Evolutionary conservation across 2,888 invertebrate species (phyloP).

Genomic region (Limenitis camilla): DNA sequence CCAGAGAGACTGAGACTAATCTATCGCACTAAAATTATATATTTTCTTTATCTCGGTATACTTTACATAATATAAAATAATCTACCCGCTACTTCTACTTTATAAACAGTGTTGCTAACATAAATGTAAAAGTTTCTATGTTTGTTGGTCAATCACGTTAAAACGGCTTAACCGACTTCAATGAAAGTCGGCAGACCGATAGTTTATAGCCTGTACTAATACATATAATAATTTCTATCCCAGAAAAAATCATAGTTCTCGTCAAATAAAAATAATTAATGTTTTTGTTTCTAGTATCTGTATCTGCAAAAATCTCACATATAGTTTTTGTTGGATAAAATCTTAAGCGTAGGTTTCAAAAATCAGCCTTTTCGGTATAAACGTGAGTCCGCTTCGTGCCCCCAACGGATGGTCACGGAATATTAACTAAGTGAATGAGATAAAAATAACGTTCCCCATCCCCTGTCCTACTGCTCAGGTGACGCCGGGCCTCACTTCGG

Average conservation of each 20-base stretch:
- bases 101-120: too few species aligned
- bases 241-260: background rate
- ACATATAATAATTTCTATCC: background rate
- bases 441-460: conserved; percentile 55
- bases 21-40: too few species aligned
- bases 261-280: too few species aligned
- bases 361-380: background rate
- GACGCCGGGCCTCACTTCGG: conserved; percentile 63
- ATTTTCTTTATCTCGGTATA: too few species aligned
- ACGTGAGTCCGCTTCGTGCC: conserved; percentile 47
- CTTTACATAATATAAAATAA: too few species aligned
- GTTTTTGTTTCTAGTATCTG: too few species aligned
- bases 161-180: background rate
- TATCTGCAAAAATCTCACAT: background rate
- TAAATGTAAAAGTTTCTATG: too few species aligned
- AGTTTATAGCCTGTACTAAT: background rate
- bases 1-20: too few species aligned
- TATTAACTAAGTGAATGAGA: conserved; percentile 59
- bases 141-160: too few species aligned
- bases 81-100: too few species aligned
- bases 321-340: too few species aligned
- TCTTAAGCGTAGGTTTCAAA: too few species aligned
- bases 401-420: conserved; percentile 59
- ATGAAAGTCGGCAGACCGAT: background rate
- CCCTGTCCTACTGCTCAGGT: conserved; percentile 44